A percentile compares a stretch with the other conserved stretches of the same genome.
These are phyloP conservation scores for Bombus superbus DNA, from an alignment of 1,140 invertebrate genomes.

Conservation along the genomic window DNA sequence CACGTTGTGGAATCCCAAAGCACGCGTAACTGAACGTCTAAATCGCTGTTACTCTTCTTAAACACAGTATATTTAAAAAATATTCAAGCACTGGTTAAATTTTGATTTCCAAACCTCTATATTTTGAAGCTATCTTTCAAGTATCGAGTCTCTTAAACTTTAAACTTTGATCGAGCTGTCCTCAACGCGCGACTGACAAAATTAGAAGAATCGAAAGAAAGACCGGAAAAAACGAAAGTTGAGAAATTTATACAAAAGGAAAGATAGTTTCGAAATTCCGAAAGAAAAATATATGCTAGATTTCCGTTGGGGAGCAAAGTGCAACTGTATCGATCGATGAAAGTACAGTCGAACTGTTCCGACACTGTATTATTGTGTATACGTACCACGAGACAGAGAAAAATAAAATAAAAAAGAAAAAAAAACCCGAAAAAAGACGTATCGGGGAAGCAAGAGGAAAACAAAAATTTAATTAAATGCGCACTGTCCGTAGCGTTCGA, in stretches of 20 bases:
- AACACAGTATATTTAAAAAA: not conserved
- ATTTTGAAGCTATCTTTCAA: not conserved
- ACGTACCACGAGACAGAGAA: not conserved
- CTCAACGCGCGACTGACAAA: fast-evolving
- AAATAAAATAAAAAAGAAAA: not conserved
- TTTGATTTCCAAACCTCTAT: not conserved
- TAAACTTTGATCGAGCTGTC: not conserved
- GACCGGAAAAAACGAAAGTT: not conserved
- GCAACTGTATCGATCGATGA: not conserved
- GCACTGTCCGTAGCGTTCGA: constrained; percentile 40
- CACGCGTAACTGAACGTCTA: too few relatives aligned
- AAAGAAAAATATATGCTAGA: not conserved
- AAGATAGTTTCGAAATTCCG: not conserved
- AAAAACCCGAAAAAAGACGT: constrained; percentile 2
- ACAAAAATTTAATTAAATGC: constrained; percentile 69
- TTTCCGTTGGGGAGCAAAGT: not conserved
- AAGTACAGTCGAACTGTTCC: not conserved
- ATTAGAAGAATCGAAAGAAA: not conserved
- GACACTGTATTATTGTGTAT: not conserved
- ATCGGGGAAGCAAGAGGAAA: constrained; percentile 45
- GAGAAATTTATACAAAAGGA: not conserved
- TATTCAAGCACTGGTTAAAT: not conserved
- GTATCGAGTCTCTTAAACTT: not conserved
- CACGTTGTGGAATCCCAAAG: too few relatives aligned
- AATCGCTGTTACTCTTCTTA: not conserved